Conservation (phyloP, 1,140 invertebrate genomes). For the Nasonia vitripennis region DNA sequence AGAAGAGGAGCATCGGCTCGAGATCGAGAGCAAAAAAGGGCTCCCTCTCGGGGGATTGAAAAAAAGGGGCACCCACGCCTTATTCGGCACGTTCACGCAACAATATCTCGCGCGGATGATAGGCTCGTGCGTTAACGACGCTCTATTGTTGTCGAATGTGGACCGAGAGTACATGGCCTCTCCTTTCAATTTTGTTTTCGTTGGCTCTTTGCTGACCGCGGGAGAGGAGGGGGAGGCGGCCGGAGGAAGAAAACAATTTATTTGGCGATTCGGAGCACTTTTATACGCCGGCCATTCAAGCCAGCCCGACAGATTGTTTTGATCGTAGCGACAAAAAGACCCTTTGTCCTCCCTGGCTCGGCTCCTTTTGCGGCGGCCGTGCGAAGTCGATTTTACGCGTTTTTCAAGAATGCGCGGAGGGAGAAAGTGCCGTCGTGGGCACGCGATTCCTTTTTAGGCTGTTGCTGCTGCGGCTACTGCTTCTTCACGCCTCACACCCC, state of each 20-base stretch:
- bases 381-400: slow-evolving; percentile 60
- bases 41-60: not conserved
- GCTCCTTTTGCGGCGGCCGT: slow-evolving; percentile 33
- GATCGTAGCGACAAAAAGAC: slow-evolving; percentile 65
- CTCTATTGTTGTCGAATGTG: slow-evolving; percentile 66
- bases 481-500: slow-evolving; percentile 23
- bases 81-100: slow-evolving; percentile 10
- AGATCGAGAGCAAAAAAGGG: not conserved
- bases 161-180: slow-evolving; percentile 61
- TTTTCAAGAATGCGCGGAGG: slow-evolving; percentile 55
- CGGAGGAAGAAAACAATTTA: slow-evolving; percentile 47
- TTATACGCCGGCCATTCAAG: slow-evolving; percentile 53
- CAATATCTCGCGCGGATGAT: slow-evolving; percentile 29
- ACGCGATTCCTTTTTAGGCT: slow-evolving; percentile 14
- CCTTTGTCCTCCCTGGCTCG: slow-evolving; percentile 59
- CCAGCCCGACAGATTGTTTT: slow-evolving; percentile 66
- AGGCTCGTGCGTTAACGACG: slow-evolving; percentile 55
- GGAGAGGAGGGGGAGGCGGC: not conserved
- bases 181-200: slow-evolving; percentile 51
- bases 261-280: slow-evolving; percentile 29
- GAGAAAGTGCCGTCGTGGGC: slow-evolving; percentile 45
- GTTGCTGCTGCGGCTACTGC: not conserved
- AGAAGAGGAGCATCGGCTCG: slow-evolving; percentile 43
- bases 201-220: not conserved
- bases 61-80: slow-evolving; percentile 31